These are phyloP conservation scores for Salvelinus fontinalis DNA, from an alignment of 2,113 vertebrate genomes.

Conservation along the genomic window DNA sequence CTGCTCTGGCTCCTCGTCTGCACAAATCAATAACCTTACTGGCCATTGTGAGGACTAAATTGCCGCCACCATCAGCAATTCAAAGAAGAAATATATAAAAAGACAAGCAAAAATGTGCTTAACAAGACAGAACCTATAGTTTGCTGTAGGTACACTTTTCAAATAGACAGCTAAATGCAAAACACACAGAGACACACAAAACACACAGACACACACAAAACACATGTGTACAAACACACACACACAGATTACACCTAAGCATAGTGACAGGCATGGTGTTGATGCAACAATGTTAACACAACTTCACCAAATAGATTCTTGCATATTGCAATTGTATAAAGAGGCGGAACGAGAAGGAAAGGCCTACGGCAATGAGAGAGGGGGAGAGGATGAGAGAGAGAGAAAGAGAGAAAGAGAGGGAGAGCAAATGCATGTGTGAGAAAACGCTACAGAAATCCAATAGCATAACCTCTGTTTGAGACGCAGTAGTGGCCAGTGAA, in stretches of 20 bases:
- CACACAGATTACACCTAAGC: neutral
- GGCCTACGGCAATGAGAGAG: neutral
- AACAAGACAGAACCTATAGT: conserved; percentile 12
- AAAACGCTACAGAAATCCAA: conserved; percentile 69
- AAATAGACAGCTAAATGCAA: neutral
- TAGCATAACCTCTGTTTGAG: conserved; percentile 78
- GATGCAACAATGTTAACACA: neutral
- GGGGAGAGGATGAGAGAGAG: neutral
- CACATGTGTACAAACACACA: neutral
- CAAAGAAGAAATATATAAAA: conserved; percentile 49
- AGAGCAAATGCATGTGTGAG: conserved; percentile 27
- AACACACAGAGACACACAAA: neutral
- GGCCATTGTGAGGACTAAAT: conserved; percentile 49
- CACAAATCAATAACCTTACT: conserved; percentile 29
- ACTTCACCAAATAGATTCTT: neutral
- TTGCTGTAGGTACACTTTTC: conserved; percentile 22
- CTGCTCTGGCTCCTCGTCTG: conserved; percentile 34
- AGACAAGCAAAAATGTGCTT: conserved; percentile 8
- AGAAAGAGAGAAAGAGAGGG: conserved; percentile 4
- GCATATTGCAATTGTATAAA: neutral
- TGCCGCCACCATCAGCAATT: conserved; percentile 66
- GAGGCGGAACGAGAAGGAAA: neutral
- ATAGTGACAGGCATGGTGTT: neutral
- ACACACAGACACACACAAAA: neutral
- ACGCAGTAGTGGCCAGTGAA: conserved; percentile 72